Evolutionary conservation across 2,888 invertebrate species (phyloP).

Genomic region (Macaria notata): DNA sequence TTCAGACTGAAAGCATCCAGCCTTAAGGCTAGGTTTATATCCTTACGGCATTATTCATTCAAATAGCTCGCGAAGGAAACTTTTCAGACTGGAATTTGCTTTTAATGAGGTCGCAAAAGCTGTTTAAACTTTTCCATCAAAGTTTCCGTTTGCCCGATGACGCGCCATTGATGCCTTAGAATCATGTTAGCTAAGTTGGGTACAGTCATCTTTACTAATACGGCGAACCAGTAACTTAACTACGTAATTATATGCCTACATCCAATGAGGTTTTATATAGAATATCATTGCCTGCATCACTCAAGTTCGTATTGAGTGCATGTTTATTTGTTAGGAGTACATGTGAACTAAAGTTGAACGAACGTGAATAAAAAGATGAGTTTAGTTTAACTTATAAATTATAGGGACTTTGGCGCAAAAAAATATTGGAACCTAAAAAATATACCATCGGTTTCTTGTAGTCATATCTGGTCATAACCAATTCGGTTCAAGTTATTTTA

Average conservation of each 20-base stretch:
- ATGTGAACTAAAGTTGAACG: too few species aligned
- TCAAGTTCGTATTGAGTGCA: too few species aligned
- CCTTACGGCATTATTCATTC: conserved; percentile 37
- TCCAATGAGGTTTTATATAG: too few species aligned
- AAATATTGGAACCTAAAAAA: too few species aligned
- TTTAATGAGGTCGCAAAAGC: conserved; percentile 29
- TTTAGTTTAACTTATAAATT: too few species aligned
- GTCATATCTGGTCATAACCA: too few species aligned
- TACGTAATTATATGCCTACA: conserved; percentile 9
- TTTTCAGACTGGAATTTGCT: conserved; percentile 41
- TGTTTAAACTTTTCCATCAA: conserved; percentile 47
- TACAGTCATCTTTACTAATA: conserved; percentile 16
- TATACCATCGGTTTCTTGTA: too few species aligned
- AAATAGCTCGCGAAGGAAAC: conserved; percentile 43
- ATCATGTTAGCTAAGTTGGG: conserved; percentile 14
- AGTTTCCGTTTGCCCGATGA: conserved; percentile 39
- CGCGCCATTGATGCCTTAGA: conserved; percentile 16
- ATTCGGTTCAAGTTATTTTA: too few species aligned
- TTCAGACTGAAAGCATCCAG: conserved; percentile 33
- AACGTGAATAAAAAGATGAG: too few species aligned
- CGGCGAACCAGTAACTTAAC: conserved; percentile 6
- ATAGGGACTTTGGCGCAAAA: too few species aligned
- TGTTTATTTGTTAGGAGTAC: too few species aligned
- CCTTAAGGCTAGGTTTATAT: conserved; percentile 35
- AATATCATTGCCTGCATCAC: neutral